phyloP scores from a whole-genome alignment of 2,888 invertebrate genomes.

The Amiota mariae region DNA sequence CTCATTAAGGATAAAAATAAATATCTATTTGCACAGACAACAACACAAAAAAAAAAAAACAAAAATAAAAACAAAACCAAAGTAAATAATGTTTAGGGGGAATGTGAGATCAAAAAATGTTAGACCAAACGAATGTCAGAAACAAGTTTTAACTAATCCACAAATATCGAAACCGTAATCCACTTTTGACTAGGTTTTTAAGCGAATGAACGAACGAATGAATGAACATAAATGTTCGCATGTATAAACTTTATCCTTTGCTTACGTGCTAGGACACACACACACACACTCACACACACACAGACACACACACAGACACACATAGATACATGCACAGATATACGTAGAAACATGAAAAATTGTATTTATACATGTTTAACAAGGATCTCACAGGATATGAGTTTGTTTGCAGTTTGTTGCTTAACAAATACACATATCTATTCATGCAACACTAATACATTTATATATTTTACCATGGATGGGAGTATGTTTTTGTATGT shows the following conservation, averaged over 20 bases:
- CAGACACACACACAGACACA: conserved; percentile 35
- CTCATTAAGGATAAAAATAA: conserved; percentile 61
- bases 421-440: neutral
- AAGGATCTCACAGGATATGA: conserved; percentile 22
- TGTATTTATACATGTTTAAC: conserved; percentile 25
- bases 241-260: conserved; percentile 59
- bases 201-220: conserved; percentile 29
- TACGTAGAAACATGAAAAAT: conserved; percentile 34
- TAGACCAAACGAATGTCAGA: too few relatives aligned
- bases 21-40: conserved; percentile 44
- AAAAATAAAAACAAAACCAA: neutral
- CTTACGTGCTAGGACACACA: conserved; percentile 52
- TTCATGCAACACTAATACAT: neutral
- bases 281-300: conserved; percentile 23
- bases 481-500: conserved; percentile 1
- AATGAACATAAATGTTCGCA: conserved; percentile 37
- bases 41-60: conserved; percentile 23
- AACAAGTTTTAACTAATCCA: conserved; percentile 27
- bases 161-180: conserved; percentile 57
- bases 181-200: conserved; percentile 45
- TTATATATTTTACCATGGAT: too few relatives aligned
- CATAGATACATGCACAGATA: conserved; percentile 34
- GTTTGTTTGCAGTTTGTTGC: conserved; percentile 11
- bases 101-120: too few relatives aligned
- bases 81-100: too few relatives aligned